These are phyloP conservation scores for Trichopria drosophilae DNA, from an alignment of 2,888 invertebrate species.

Conservation along the genomic window DNA sequence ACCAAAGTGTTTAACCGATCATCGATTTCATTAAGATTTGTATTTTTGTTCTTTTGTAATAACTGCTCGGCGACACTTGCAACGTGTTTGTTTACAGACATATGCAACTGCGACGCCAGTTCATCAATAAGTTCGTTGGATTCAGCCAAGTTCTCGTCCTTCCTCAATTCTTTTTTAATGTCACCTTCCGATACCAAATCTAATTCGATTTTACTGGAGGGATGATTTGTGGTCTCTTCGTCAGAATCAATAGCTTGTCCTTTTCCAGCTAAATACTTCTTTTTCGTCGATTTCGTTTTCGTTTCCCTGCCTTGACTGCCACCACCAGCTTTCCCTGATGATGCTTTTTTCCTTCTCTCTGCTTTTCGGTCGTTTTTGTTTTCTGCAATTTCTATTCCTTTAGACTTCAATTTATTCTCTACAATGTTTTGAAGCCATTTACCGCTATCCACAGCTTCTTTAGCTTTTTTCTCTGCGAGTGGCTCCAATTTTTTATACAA, in stretches of 20 bases:
- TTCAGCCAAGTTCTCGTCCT: slow-evolving; percentile 63
- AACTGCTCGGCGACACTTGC: slow-evolving; percentile 71
- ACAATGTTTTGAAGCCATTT: slow-evolving; percentile 70
- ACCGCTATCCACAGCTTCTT: slow-evolving; percentile 70
- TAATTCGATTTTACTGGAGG: slow-evolving; percentile 60
- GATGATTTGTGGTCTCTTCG: slow-evolving; percentile 61
- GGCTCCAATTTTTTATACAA: slow-evolving; percentile 70
- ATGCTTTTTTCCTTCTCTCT: slow-evolving; percentile 85
- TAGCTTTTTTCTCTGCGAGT: slow-evolving; percentile 69
- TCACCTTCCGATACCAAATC: slow-evolving; percentile 71
- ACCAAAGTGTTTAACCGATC: slow-evolving; percentile 79
- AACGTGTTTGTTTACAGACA: slow-evolving; percentile 72
- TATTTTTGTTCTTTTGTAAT: slow-evolving; percentile 67
- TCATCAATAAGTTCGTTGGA: slow-evolving; percentile 73
- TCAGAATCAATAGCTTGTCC: slow-evolving; percentile 69
- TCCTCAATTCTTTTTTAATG: slow-evolving; percentile 66
- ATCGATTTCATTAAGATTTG: slow-evolving; percentile 60
- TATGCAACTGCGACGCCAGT: slow-evolving; percentile 71
- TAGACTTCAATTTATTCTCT: slow-evolving; percentile 65
- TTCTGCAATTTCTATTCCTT: slow-evolving; percentile 56
- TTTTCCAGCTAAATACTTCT: slow-evolving; percentile 66
- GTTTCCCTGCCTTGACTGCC: slow-evolving; percentile 93
- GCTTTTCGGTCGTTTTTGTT: slow-evolving; percentile 76
- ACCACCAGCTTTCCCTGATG: slow-evolving; percentile 86
- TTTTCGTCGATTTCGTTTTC: slow-evolving; percentile 91